A percentile compares a stretch with the other conserved stretches of the same genome.
These are phyloP conservation scores for Troilus luridus DNA, from an alignment of 2,888 invertebrate species.

Conservation along the genomic window DNA sequence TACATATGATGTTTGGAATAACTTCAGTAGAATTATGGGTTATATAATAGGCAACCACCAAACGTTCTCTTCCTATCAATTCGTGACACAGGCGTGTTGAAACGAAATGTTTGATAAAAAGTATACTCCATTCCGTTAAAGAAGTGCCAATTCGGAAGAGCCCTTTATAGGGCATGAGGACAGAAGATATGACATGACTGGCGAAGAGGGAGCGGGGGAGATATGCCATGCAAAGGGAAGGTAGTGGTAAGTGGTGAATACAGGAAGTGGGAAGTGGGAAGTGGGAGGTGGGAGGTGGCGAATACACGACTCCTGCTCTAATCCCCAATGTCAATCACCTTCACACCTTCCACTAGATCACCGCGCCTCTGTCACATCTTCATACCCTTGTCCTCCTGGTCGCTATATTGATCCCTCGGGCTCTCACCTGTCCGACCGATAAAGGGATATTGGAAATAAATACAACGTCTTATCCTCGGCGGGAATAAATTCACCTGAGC, in stretches of 20 bases:
- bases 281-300: not conserved
- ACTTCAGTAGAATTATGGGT: too few species aligned
- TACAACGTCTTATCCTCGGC: not conserved
- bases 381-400: not conserved
- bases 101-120: not conserved
- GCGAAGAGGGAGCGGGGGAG: not conserved
- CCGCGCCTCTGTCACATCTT: slow-evolving; percentile 28
- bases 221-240: too few species aligned
- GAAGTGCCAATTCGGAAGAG: not conserved
- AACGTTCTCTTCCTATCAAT: too few species aligned
- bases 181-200: not conserved
- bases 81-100: too few species aligned
- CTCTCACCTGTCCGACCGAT: not conserved
- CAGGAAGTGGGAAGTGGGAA: not conserved
- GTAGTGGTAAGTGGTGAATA: not conserved
- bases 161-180: not conserved
- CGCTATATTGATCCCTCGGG: not conserved
- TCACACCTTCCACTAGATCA: slow-evolving; percentile 32
- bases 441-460: slow-evolving; percentile 31
- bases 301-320: not conserved
- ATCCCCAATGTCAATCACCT: not conserved
- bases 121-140: not conserved
- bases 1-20: too few species aligned
- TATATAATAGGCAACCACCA: too few species aligned
- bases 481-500: not conserved